Base-by-base conservation (phyloP, 2,113 vertebrate genomes). In the Hepsetus odoe region DNA sequence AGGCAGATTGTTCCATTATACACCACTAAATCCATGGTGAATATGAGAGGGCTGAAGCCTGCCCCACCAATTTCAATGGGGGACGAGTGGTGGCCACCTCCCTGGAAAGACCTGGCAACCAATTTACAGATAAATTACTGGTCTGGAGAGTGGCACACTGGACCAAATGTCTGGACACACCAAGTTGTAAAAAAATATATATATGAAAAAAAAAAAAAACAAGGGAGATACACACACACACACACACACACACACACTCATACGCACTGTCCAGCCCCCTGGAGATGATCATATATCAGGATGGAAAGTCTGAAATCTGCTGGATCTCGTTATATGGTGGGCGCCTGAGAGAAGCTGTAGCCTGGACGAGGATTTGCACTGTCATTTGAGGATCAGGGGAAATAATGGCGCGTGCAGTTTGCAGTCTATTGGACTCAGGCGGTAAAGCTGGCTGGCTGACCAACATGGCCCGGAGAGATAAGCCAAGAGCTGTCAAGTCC, bases 41-140 rank as follows among this genome's bases (percentile, higher is more conserved):
- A 79, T 61, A 26, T 56, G 65, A 79, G 51, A n/a, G 38, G 67
- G 42, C 40, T 56, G 55, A 70, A 77, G 26, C 71, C 58, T 44
- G n/a, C 28, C 68, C 61, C 69, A 18, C 28, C 67, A 67, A 58
- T 76, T 80, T 79, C 53, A 76, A 28, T 38, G 20, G 65, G 68
- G 72, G 32, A 70, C 64, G 46, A 44, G 38, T 32, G 64, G 44
- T 49, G 59, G 53, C 71, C 66, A 40, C 56, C 70, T 75, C 74
- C 69, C 35, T 68, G 67, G 30, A 74, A 79, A 22, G 79, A 28
- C 44, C 51, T 40, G 30, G 28, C 30, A 46, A 76, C 74, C 77
- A 81, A 82, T 87, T 82, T 76, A 72, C 77, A 85, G 77, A 84
- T 83, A 83, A 85, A 85, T 77, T 82, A 80, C 68, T 49, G 10